Base-by-base conservation (phyloP, 37 sponge, comb jelly and placozoan species). In the Ianthella basta region DNA sequence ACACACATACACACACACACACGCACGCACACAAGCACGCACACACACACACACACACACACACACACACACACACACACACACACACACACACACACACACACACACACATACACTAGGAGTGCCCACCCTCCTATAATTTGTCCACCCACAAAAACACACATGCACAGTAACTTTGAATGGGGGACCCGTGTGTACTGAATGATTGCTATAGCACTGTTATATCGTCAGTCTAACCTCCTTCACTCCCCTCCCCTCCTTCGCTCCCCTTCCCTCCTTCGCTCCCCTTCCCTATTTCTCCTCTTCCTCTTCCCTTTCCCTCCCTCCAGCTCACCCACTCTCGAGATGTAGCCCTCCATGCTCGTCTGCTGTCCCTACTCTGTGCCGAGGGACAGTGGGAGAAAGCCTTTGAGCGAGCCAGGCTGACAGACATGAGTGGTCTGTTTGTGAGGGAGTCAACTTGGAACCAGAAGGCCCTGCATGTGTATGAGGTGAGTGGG, bases 371-470 rank as follows among this genome's bases (percentile, higher is more conserved):
- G 63, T 69, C 55, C 16, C 74, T 84, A 12, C 80, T 72, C 35
- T 18, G 34, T 33, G 20, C 57, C 59, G 53, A 33, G 63, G 86
- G 81, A 59, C 38, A 74, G 88, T 59, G 41, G 56, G 36, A 61
- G 57, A 73, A 85, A 37, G 92, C 92, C 23, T 85, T 80, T 25
- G 41, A 82, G 2, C 78, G 81, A 37, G 88, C 86, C 57, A 85
- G 84, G 67, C 34, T 36, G 13, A 25, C 84, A 24, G 75, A 85
- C 32, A 14, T 37, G 27, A 87, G 15, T 21, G 29, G 30, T 18
- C 60, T 21, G 20, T 84, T 91, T 19, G 53, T 35, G 20, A 59
- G 67, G 15, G 40, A 55, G 50, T 23, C 32, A 13, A 35, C 37
- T 12, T 91, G 91, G 91, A 84, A 83, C 70, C 66, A 69, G 56